Base-by-base conservation (phyloP, 1,140 invertebrate genomes). In the Drosophila bipectinata region DNA sequence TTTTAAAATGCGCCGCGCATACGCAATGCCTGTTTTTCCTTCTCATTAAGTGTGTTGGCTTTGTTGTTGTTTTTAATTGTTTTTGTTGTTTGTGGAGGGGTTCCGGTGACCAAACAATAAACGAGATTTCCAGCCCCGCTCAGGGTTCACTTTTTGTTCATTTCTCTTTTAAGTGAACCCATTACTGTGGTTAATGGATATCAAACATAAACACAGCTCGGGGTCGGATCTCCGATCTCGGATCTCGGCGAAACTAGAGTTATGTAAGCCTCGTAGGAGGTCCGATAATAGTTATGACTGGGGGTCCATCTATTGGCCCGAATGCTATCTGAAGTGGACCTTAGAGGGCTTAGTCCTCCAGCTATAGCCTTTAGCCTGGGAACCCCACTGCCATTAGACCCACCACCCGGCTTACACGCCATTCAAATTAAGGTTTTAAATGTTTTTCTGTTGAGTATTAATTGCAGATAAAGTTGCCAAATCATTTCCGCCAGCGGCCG, bases 171-270 rank as follows among this genome's bases (percentile, higher is more conserved):
- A 61, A 48, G 49, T 62, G 67, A 71, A 74, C 77, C 80, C 82
- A 85, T 85, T 85, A 85, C 69, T 81, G 72, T 79, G 73, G 68
- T 87, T 87, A 85, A 85, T 87, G 82, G 77, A 78, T 81, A 85
- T 81, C 74, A 87, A 85, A 81, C 73, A 87, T 60, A 81, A 85
- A 75, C 57, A 77, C 73, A 74, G 60, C 39, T 2, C 18, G n/a
- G 21, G 21, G 18, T 9, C 10, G 4, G 26, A 5, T 28, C 26
- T 28, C 26, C 1, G 0, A 8, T 28, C n/a, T 12, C 14, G n/a
- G n/a, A 32, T 45, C 26, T 15, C 18, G 15, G 49, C 30, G n/a
- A 51, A 63, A 73, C 45, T 21, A 18, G 39, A 41, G 37, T 74
- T 73, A 21, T 56, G 51, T 63, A 63, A 73, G 48, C 41, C 32